These are phyloP conservation scores for Eolophus roseicapilla DNA, from an alignment of 2,113 vertebrate genomes.

Conservation along the genomic window DNA sequence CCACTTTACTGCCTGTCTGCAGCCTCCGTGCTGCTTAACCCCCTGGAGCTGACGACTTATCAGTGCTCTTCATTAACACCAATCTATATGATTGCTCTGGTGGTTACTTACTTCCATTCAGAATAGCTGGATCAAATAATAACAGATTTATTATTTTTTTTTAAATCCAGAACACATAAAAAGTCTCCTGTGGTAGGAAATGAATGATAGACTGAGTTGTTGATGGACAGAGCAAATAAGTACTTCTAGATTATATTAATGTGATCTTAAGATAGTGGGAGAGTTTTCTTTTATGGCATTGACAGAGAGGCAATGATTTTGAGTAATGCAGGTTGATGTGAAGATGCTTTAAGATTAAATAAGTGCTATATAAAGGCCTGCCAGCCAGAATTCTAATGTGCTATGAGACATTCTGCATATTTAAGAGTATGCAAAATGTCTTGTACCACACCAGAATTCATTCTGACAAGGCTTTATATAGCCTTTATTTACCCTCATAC, in stretches of 20 bases:
- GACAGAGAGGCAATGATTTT: constrained; percentile 72
- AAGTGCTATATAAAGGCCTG: constrained; percentile 81
- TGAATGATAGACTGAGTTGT: background rate
- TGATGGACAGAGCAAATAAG: constrained; percentile 56
- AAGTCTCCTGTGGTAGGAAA: background rate
- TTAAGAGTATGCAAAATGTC: constrained; percentile 77
- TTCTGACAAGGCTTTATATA: constrained; percentile 78
- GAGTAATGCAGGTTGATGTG: constrained; percentile 73
- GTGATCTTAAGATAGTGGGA: constrained; percentile 71
- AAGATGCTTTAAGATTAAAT: constrained; percentile 77
- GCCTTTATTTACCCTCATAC: constrained; percentile 70
- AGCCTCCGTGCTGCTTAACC: background rate
- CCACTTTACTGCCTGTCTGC: background rate
- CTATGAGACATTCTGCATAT: constrained; percentile 76
- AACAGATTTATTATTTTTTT: background rate
- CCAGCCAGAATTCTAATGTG: constrained; percentile 76
- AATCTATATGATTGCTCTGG: background rate
- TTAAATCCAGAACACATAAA: background rate
- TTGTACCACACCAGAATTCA: constrained; percentile 69
- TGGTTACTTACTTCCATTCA: background rate
- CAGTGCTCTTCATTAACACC: background rate
- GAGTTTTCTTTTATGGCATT: constrained; percentile 76
- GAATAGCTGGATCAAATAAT: background rate
- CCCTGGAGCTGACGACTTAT: background rate
- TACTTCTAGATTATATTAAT: constrained; percentile 55